Conservation (phyloP, 2,113 vertebrate genomes). For the Gnathonemus echidnorhynchus region DNA sequence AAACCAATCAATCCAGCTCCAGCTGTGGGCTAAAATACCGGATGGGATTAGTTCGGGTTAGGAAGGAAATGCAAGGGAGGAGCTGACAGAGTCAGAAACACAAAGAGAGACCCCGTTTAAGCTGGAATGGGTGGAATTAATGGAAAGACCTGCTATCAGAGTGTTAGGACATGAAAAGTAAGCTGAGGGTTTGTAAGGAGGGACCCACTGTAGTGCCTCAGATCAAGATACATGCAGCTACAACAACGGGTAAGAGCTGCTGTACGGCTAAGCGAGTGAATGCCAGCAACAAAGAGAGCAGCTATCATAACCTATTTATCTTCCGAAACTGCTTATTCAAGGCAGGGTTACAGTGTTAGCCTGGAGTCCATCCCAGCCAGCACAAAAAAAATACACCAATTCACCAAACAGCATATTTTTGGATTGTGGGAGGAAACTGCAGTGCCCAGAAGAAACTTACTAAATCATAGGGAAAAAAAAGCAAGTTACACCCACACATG, state of each 20-base stretch:
- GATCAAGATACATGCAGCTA: not conserved
- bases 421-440: not conserved
- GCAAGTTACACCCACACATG: not conserved
- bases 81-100: not conserved
- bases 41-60: conserved; percentile 5
- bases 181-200: not conserved
- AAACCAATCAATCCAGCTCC: not conserved
- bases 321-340: not conserved
- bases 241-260: not conserved
- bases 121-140: not conserved
- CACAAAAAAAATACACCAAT: not conserved
- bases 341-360: not conserved
- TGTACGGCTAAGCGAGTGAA: not conserved
- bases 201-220: not conserved
- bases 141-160: not conserved
- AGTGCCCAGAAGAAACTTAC: not conserved
- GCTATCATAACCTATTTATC: not conserved
- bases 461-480: not conserved
- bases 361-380: not conserved
- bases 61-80: not conserved
- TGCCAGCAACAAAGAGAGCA: not conserved
- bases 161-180: not conserved
- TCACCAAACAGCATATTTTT: not conserved
- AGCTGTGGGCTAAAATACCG: conserved; percentile 19
- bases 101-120: not conserved